Evolutionary conservation across 1,140 invertebrate species (phyloP).

Genomic region (Lanistes nyassanus): DNA sequence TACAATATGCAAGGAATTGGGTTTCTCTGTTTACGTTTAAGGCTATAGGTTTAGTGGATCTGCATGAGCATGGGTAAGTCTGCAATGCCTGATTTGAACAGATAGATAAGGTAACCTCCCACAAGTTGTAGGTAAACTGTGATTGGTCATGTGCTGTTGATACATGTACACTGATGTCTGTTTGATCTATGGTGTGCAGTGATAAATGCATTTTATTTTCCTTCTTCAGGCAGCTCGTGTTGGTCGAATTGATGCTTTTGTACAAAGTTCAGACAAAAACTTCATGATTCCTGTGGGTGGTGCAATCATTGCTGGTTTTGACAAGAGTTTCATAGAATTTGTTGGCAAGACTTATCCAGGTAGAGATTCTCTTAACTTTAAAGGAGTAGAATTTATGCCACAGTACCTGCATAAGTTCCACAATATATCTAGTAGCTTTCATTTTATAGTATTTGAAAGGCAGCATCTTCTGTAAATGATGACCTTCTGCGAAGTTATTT

Average conservation of each 20-base stretch:
- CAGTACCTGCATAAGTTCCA: not conserved
- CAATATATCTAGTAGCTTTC: not conserved
- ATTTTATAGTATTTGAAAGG: not conserved
- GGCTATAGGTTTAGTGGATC: no score
- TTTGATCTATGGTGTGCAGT: no score
- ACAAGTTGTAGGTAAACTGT: no score
- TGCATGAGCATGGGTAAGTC: no score
- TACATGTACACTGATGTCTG: no score
- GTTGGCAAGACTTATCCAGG: slow-evolving; percentile 84
- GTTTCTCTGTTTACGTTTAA: no score
- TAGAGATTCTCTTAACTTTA: slow-evolving; percentile 40
- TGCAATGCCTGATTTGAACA: no score
- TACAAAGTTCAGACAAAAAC: slow-evolving; percentile 92
- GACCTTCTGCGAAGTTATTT: not conserved
- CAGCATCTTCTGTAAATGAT: not conserved
- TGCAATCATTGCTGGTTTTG: slow-evolving; percentile 81
- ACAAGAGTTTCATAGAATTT: slow-evolving; percentile 74
- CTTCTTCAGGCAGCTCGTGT: slow-evolving; percentile 56
- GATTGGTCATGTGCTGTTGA: no score
- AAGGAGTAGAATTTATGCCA: not conserved
- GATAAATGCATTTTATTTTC: no score
- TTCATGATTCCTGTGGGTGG: slow-evolving; percentile 90
- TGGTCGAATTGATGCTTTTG: slow-evolving; percentile 82
- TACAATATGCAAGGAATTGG: no score
- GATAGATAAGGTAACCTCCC: no score